Base-by-base conservation (phyloP, 1,140 invertebrate species). In the Drosophila fuyamai region DNA sequence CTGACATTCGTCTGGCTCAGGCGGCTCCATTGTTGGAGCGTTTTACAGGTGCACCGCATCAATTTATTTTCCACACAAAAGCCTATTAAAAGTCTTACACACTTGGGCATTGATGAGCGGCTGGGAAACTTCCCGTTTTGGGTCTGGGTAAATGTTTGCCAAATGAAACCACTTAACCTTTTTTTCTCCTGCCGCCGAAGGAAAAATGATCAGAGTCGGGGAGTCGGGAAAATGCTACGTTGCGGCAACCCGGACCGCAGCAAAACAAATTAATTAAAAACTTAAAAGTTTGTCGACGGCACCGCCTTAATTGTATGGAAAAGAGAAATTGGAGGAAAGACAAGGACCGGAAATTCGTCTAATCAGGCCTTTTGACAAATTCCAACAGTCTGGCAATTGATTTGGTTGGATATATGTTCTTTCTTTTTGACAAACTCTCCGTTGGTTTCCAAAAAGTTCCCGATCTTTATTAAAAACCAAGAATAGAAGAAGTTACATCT, bases 61-160 rank as follows among this genome's bases (percentile, higher is more conserved):
- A 88, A 86, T 86, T 86, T 86, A 86, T 86, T 86, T 86, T 86
- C 84, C 83, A 86, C 83, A 86, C 83, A 86, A 89, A 86, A 86
- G 83, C 83, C 84, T 88, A 86, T 86, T 86, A 86, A 89, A 89
- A 83, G 79, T 79, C 83, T 56, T 77, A 76, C 81, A 70, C 75
- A 88, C 66, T 65, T 59, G 63, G 53, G 50, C 75, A 84, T 85
- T 81, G 77, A 81, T 74, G 78, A 77, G 74, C 58, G 63, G 73
- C 44, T 43, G 74, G 50, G 43, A 63, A 40, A 23, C 67, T 41
- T 36, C n/a, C 2, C 35, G 57, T 41, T 68, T 51, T 44, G 71
- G 44, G 59, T 62, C 61, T 76, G 72, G 74, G 83, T 88, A 86
- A 86, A 86, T 86, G 83, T 74, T 86, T 86, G 84, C 79, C 83